phyloP scores from a whole-genome alignment of 1,140 invertebrate species.

The Bombus sylvicola region DNA sequence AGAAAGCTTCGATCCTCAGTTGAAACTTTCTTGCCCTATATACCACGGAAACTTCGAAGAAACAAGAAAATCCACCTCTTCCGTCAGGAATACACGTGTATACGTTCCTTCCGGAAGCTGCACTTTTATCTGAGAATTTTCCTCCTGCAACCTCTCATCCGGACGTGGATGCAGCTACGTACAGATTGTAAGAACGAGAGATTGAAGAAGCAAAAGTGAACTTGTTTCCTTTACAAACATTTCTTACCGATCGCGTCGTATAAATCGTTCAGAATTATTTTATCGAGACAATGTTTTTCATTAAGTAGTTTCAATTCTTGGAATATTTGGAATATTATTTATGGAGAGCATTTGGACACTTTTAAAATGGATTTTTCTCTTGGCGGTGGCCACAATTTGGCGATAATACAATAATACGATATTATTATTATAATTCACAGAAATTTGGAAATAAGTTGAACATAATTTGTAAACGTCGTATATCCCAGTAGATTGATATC shows the following conservation, averaged over 20 bases:
- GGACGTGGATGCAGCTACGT: conserved; percentile 8
- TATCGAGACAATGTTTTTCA: neutral
- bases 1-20: conserved; percentile 8
- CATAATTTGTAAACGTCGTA: too few species aligned
- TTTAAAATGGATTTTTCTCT: too few species aligned
- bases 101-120: neutral
- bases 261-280: neutral
- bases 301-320: too few species aligned
- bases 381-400: too few species aligned
- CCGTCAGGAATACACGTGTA: conserved; percentile 6
- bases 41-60: conserved; percentile 17
- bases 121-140: conserved; percentile 34
- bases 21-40: conserved; percentile 7
- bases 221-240: neutral
- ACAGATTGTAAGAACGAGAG: neutral
- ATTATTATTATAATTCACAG: too few species aligned
- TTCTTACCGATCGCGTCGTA: neutral
- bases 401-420: too few species aligned
- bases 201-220: neutral
- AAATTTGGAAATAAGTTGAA: too few species aligned
- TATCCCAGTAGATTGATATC: too few species aligned
- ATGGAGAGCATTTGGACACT: rapidly evolving
- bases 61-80: conserved; percentile 9
- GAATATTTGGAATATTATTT: too few species aligned
- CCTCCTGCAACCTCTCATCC: neutral